Evolutionary conservation across 2,888 invertebrate genomes (phyloP).

Genomic region (Phyllotreta striolata): DNA sequence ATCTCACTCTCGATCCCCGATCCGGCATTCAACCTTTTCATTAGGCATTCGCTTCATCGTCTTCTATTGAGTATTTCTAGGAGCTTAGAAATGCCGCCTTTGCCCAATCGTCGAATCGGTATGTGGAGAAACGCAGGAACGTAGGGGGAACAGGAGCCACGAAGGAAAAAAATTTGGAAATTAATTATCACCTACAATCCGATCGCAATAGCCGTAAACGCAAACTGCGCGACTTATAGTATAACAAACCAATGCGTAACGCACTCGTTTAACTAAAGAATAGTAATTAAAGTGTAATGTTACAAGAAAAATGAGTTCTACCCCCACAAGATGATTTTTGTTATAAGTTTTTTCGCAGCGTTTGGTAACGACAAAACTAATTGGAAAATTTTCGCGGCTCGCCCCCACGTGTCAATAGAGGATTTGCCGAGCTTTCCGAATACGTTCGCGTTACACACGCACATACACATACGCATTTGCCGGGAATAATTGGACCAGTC

Average conservation of each 20-base stretch:
- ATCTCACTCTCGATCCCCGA: not conserved
- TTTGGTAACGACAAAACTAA: too few relatives aligned
- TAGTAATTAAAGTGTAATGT: too few relatives aligned
- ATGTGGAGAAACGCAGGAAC: slow-evolving; percentile 2
- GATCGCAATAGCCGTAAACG: too few relatives aligned
- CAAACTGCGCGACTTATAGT: too few relatives aligned
- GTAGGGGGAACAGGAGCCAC: not conserved
- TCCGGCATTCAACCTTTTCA: slow-evolving; percentile 11
- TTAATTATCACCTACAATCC: too few relatives aligned
- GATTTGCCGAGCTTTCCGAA: slow-evolving; percentile 34
- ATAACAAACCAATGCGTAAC: too few relatives aligned
- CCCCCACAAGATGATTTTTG: too few relatives aligned
- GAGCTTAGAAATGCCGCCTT: not conserved
- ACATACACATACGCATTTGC: slow-evolving; percentile 39
- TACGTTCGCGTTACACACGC: slow-evolving; percentile 39
- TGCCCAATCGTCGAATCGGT: not conserved
- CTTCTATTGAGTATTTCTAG: slow-evolving; percentile 6
- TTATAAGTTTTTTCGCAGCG: too few relatives aligned
- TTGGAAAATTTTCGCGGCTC: not conserved
- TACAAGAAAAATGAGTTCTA: too few relatives aligned
- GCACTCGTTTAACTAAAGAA: too few relatives aligned
- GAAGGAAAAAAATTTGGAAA: too few relatives aligned
- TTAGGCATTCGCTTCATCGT: slow-evolving; percentile 9
- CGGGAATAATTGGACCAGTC: slow-evolving; percentile 44
- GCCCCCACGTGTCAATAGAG: slow-evolving; percentile 20